These are phyloP conservation scores for Pyxicephalus adspersus DNA, from an alignment of 2,113 vertebrate genomes.

Conservation along the genomic window DNA sequence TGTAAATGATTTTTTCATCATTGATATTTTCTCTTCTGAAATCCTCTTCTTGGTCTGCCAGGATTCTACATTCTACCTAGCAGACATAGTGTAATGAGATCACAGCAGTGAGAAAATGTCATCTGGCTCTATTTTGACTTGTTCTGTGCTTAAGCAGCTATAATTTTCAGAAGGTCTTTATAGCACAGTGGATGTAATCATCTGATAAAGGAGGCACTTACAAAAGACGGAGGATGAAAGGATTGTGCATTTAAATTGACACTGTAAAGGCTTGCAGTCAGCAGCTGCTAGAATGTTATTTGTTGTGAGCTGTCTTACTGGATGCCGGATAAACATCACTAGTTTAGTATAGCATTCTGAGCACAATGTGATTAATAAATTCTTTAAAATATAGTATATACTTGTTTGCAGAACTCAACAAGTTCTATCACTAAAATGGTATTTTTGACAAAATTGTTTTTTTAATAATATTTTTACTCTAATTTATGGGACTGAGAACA, in stretches of 20 bases:
- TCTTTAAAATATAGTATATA: too few species aligned
- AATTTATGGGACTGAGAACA: too few species aligned
- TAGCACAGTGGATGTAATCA: conserved; percentile 20
- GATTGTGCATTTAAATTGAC: conserved; percentile 10
- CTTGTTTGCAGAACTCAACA: too few species aligned
- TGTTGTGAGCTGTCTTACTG: neutral
- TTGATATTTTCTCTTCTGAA: neutral
- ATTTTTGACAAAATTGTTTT: too few species aligned
- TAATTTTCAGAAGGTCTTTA: conserved; percentile 19
- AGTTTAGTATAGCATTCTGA: neutral
- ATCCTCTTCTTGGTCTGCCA: neutral
- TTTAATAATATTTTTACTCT: too few species aligned
- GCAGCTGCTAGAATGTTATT: conserved; percentile 2
- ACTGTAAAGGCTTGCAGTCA: neutral
- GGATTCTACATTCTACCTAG: conserved; percentile 12
- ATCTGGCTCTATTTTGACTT: conserved; percentile 21
- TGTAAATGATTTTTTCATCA: neutral
- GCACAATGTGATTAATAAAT: neutral
- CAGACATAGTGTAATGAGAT: conserved; percentile 37
- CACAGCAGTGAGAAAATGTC: conserved; percentile 24
- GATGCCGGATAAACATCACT: neutral
- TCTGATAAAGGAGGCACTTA: conserved; percentile 30
- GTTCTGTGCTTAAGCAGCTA: conserved; percentile 5
- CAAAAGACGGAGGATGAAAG: conserved; percentile 32
- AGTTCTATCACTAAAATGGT: too few species aligned